Evolutionary conservation across 2,797 vertebrate species (phyloP), one percentile per base, ranked within the genome.

Genomic region (Pipistrellus pipistrellus): DNA sequence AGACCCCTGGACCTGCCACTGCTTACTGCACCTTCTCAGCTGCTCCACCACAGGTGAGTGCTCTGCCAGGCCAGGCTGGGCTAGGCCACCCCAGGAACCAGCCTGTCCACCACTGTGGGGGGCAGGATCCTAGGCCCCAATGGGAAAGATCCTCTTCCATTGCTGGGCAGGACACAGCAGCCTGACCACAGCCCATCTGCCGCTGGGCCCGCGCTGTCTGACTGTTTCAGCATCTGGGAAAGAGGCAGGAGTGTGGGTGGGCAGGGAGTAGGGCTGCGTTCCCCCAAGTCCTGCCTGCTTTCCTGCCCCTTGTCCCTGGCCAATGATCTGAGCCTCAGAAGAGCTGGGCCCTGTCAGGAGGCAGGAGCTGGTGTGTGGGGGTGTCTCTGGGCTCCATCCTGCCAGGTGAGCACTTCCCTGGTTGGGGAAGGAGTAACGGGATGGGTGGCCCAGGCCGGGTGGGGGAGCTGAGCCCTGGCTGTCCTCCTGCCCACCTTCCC

Each of bases 221-320:
- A 44, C 44, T 44, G 8, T 44, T 44, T 9, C 44, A 44, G 44
- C n/a, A 17, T 18, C 23, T 38, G 41, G 25, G 51, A 8, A 8
- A 18, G 21, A 11, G 8, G n/a, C 51, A 12, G 62, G 30, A 6
- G 7, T 66, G n/a, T 32, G 53, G 62, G 62, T 55, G 23, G 23
- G 21, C 7, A 1, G 17, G 30, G 18, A 25, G 9, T 0, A 0
- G 3, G 9, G 6, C 23, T 7, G 46, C 5, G 6, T 2, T 14
- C 8, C 38, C 23, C 17, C 10, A 59, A 14, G 21, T 12, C 59
- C 1, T 27, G 20, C 35, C 46, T 17, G 51, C 44, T 3, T 14
- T 32, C 20, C 2, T 20, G 14, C 18, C 9, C 11, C 25, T 17
- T 53, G 7, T 12, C 13, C 81, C 35, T 6, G 21, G 17, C 20